Conservation (phyloP, 2,888 invertebrate genomes). For the Arge pagana region DNA sequence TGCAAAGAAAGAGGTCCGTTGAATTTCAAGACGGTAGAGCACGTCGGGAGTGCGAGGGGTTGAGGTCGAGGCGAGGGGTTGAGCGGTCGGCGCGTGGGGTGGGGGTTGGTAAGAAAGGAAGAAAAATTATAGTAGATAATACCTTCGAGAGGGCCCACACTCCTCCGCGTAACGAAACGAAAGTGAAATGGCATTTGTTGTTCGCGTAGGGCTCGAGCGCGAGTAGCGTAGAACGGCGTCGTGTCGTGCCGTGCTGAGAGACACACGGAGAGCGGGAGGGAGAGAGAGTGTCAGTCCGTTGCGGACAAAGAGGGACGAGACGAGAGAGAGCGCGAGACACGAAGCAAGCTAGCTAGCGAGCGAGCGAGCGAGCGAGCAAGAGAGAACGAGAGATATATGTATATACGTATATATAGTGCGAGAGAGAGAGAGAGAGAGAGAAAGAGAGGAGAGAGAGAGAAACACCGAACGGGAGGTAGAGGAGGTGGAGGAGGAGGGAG, state of each 20-base stretch:
- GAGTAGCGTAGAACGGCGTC: constrained; percentile 26
- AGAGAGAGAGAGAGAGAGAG: constrained; percentile 39
- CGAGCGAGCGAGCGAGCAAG: constrained; percentile 40
- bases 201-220: constrained; percentile 22
- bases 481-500: too few species aligned
- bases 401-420: constrained; percentile 29
- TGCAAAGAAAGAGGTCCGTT: constrained; percentile 18
- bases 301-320: constrained; percentile 18
- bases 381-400: constrained; percentile 22
- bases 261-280: constrained; percentile 22
- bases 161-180: constrained; percentile 56
- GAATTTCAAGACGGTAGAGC: too few species aligned
- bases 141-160: constrained; percentile 6
- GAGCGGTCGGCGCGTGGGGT: constrained; percentile 35
- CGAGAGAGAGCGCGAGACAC: constrained; percentile 32
- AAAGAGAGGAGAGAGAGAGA: constrained; percentile 34
- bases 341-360: constrained; percentile 32
- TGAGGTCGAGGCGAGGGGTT: too few species aligned
- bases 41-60: too few species aligned
- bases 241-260: constrained; percentile 28
- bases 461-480: constrained; percentile 30
- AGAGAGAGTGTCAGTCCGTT: neutral
- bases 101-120: constrained; percentile 26
- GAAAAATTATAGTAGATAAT: neutral
- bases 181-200: constrained; percentile 58